Percentiles rank a stretch among this genome's conserved stretches.
Evolutionary conservation across 1,140 invertebrate genomes (phyloP).

Genomic region (Drosophila lacertosa): DNA sequence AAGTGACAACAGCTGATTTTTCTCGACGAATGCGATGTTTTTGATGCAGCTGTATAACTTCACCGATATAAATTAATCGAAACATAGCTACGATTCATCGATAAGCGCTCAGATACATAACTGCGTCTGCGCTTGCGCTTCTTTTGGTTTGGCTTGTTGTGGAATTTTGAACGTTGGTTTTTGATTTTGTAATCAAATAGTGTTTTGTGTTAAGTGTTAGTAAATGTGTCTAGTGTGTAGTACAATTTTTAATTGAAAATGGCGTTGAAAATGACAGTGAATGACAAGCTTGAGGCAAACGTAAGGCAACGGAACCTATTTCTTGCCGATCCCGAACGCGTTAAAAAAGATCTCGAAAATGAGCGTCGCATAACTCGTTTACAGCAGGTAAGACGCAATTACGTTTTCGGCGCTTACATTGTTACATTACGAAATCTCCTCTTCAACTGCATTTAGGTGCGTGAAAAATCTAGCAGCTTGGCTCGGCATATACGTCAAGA

Average conservation of each 20-base stretch:
- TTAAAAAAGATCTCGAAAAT: slow-evolving; percentile 70
- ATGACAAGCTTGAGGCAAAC: slow-evolving; percentile 48
- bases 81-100: not conserved
- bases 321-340: slow-evolving; percentile 60
- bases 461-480: slow-evolving; percentile 68
- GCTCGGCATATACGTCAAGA: slow-evolving; percentile 68
- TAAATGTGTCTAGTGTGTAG: slow-evolving; percentile 22
- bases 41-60: not conserved
- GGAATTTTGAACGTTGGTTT: slow-evolving; percentile 58
- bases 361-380: slow-evolving; percentile 76
- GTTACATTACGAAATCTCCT: slow-evolving; percentile 12
- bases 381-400: slow-evolving; percentile 66
- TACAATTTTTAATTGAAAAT: slow-evolving; percentile 36
- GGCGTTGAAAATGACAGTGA: slow-evolving; percentile 50
- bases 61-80: not conserved
- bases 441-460: slow-evolving; percentile 58
- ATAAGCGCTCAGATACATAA: slow-evolving; percentile 3
- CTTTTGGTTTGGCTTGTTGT: slow-evolving; percentile 27
- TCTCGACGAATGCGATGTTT: not conserved
- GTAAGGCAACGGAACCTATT: slow-evolving; percentile 15
- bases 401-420: not conserved
- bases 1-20: slow-evolving; percentile 56
- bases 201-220: slow-evolving; percentile 29
- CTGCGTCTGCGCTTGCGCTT: slow-evolving; percentile 43
- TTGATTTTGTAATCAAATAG: slow-evolving; percentile 52